Evolutionary conservation across 2,888 invertebrate genomes (phyloP), one percentile per base, ranked within the genome.

Genomic region (Hypolimnas misippus): DNA sequence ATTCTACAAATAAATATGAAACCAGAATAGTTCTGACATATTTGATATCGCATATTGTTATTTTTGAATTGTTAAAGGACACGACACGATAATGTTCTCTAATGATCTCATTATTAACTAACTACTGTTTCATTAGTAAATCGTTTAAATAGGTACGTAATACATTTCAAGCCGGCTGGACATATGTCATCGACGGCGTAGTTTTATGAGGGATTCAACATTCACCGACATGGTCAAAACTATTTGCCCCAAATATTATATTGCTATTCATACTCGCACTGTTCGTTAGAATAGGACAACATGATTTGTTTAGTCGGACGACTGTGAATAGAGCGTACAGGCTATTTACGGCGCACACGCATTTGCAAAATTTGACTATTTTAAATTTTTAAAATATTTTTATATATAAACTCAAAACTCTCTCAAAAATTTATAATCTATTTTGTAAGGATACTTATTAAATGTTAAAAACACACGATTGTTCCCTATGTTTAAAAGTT

Each of bases 261-360:
- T 52, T 63, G 54, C 54, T 58, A 57, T 63, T 68, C 57, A 60
- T 52, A 65, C 70, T 73, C 68, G 21, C 65, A 68, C 67, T 60
- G 49, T 49, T 33, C 17, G 67, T 63, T 63, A 67, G 70, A 70
- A 67, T 54, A 67, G 68, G 66, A 69, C 64, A 68, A 62, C 65
- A 61, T 49, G 57, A 63, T 59, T 59, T 57, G 63, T 59, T 57
- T 63, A 52, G 63, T 56, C 56, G 65, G 49, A 57, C 69, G 56
- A 57, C 57, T 58, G 40, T 54, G 67, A 69, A 69, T 68, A 60
- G 46, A 71, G 68, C 62, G 66, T 57, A 50, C 74, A 70, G 68
- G 79, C 80, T 83, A 85, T 85, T 85, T 85, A 77, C 70, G 72
- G 76, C 72, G 72, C 72, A 70, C 74, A 72, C 74, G 70, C 73